A percentile compares a stretch with the other conserved stretches of the same genome.
Conservation (phyloP, 2,888 invertebrate genomes). For the Cremastinae sp. region DNA sequence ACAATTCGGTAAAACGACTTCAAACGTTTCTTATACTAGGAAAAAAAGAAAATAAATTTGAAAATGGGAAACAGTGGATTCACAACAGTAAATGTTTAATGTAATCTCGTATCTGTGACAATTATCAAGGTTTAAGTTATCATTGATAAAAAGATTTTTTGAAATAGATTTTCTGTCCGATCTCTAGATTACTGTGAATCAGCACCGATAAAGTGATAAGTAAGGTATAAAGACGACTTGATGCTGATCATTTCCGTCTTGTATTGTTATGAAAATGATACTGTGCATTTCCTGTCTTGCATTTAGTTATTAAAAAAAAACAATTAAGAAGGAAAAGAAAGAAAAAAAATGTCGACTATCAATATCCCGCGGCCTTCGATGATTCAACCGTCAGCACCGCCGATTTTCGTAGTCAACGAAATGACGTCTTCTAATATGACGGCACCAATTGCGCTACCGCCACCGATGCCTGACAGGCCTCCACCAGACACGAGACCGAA, state of each 20-base stretch:
- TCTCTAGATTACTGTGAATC: conserved; percentile 18
- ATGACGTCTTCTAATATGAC: background rate
- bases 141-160: conserved; percentile 31
- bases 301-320: no score
- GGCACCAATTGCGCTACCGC: background rate
- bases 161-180: background rate
- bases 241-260: background rate
- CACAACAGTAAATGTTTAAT: background rate
- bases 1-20: no score
- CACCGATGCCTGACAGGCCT: conserved; percentile 4
- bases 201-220: conserved; percentile 24
- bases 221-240: conserved; percentile 17
- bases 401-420: background rate
- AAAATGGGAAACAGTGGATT: conserved; percentile 16
- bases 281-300: background rate
- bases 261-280: background rate
- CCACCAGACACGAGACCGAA: no score
- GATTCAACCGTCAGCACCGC: conserved; percentile 37
- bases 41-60: background rate
- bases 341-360: background rate
- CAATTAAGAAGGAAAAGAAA: background rate
- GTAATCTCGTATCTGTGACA: conserved; percentile 23
- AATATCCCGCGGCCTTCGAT: conserved; percentile 25
- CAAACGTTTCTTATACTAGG: no score
- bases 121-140: background rate